Base-by-base conservation (phyloP, 1,140 invertebrate genomes). In the Radopholus similis region DNA sequence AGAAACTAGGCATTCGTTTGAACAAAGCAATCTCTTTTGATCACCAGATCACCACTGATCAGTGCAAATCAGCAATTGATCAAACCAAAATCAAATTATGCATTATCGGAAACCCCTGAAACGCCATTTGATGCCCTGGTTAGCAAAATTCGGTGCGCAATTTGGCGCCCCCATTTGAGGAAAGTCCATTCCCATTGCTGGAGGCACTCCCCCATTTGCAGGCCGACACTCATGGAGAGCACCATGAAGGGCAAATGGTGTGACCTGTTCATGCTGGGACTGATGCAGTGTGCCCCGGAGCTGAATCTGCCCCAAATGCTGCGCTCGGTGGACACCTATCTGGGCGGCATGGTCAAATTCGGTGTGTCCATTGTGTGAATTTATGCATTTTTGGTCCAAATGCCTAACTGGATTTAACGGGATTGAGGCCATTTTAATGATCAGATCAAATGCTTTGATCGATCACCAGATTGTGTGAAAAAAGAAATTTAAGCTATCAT, bases 211-310 rank as follows among this genome's bases (percentile, higher is more conserved):
- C n/a, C n/a, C n/a, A 3, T 60, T 40, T 60, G 23, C 1, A 62
- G 58, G 9, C 15, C 68, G 21, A 15, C 37, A 26, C 23, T 72
- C 4, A 38, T 62, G 9, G 35, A 57, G 28, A 30, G 28, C 8
- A 35, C 42, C 18, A 64, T 64, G 54, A 38, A 90, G 77, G 88
- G 88, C 67, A 91, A 89, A 76, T 97, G 95, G 95, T 88, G 91
- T 78, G 91, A 96, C 81, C 82, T 97, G 60, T 93, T 97, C 84
- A 89, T 90, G 2, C 85, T 98, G 18, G 93, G 93, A 6, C 85
- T 97, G 63, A 89, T 91, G 1, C 92, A 96, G 83, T 93, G 90
- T 83, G 88, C 90, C 13, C 87, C 90, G 30, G 87, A 88, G 51
- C 85, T 94, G 78, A 90, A 90, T 37, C 85, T 93, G 51, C 85